Conservation (phyloP, 2,888 invertebrate genomes). For the Brachylomia viminalis region DNA sequence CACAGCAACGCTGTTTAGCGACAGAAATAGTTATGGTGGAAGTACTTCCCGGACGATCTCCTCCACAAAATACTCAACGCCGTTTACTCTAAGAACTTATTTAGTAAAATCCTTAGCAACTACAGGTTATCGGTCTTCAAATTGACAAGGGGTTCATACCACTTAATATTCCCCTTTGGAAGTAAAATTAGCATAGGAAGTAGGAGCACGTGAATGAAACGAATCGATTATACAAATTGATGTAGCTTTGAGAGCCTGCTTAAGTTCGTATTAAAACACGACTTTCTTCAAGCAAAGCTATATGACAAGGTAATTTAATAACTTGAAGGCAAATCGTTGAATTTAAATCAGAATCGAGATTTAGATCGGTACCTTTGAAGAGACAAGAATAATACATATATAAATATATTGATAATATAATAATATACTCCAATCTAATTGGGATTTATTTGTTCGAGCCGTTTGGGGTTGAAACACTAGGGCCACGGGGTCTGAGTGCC, state of each 20-base stretch:
- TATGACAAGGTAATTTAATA: background rate
- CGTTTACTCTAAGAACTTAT: background rate
- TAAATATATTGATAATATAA: no score
- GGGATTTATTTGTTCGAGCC: no score
- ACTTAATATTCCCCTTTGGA: conserved; percentile 33
- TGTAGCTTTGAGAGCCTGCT: background rate
- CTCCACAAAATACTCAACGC: no score
- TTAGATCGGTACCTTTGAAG: no score
- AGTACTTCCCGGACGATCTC: no score
- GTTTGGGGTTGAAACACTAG: no score
- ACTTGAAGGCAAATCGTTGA: background rate
- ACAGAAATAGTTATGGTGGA: no score
- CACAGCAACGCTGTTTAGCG: no score
- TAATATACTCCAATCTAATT: no score
- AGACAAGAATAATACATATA: no score
- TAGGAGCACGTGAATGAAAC: background rate
- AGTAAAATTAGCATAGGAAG: conserved; percentile 35
- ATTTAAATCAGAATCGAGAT: background rate
- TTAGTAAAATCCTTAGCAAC: no score
- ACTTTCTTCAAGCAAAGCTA: background rate
- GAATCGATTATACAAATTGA: conserved; percentile 46
- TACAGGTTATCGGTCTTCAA: background rate
- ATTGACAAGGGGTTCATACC: conserved; percentile 1
- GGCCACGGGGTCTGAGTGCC: no score
- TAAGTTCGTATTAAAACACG: background rate